Evolutionary conservation across 1,140 invertebrate species (phyloP), one percentile per base, ranked within the genome.

Genomic region (Listronotus bonariensis): DNA sequence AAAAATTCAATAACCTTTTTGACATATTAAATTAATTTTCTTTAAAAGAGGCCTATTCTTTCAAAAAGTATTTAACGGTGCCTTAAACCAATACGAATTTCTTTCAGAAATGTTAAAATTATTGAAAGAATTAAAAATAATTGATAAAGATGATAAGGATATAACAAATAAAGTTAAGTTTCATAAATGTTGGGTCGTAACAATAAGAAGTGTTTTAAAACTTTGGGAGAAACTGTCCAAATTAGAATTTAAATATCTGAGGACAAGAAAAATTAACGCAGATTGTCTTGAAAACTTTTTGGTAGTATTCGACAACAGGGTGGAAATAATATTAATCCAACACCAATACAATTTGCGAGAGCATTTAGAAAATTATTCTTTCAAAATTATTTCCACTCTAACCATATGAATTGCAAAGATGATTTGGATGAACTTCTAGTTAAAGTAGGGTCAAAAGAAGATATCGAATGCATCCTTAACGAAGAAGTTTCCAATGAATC

Each of bases 181-280:
- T 10, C 36, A 14, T 11, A 55, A 43, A 38, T 64, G 53, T 45
- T 64, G 61, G 46, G 0, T 51, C 10, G 11, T 40, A 34, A 60
- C 58, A 4, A 51, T 60, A 0, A 51, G 36, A 40, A 51, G 10
- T 15, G n/a, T 26, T 60, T n/a, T 36, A 1, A 12, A 14, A 48
- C 5, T 41, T 12, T 12, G 36, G 26, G 14, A n/a, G n/a, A n/a
- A n/a, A n/a, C n/a, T n/a, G n/a, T n/a, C n/a, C n/a, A n/a, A n/a
- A n/a, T n/a, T n/a, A n/a, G n/a, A n/a, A n/a, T 60, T 36, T 51
- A 55, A 63, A 63, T 55, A 62, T 14, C 11, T 54, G 11, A 52
- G 53, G 42, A 53, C 51, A 20, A 31, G 59, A 41, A 15, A 40
- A 53, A 20, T 62, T 26, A 62, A 63, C 26, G 26, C 38, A 18